Base-by-base conservation (phyloP, 1,140 invertebrate species). In the Linepithema humile region DNA sequence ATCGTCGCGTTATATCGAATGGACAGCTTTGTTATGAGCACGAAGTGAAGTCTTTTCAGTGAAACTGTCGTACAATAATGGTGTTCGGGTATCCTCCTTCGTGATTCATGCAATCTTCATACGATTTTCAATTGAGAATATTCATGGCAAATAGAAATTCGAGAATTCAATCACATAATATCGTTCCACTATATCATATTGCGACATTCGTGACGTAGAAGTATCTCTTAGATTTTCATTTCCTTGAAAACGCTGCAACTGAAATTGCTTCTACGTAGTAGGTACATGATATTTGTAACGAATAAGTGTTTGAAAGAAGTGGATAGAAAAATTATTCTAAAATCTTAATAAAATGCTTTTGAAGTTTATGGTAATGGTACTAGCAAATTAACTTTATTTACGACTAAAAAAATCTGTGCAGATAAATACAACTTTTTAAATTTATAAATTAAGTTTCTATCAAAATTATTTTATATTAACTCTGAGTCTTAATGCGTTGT, bases 1-100 rank as follows among this genome's bases (percentile, higher is more conserved):
- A 38, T 57, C 20, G 50, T 73, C 35, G 40, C 17, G 23, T 53
- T 70, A 53, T 10, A 57, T 50, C 17, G 50, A 55, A 57, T 15
- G 20, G 15, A 57, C 35, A 55, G 32, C 32, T 73, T 73, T 55
- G 57, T 73, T 73, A 72, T 70, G 10, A 48, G 17, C 45, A 48
- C 26, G 29, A 45, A 45, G 12, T 12, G 10, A 45, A 45, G 12
- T 50, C 45, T n/a, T 73, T 38, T 73, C 50, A 40, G 17, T 57
- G 5, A 15, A 26, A 23, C 6, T 38, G 48, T 55, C 15, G 48
- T 6, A 20, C 15, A 55, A 55, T 35, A 32, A 55, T 12, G 32
- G 15, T 15, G 20, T 55, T 55, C 48, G 29, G 5, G 48, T 7
- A 48, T n/a, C 26, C 32, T 1, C 55, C 6, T 50, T 6, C 20